Percentiles rank a stretch among this genome's conserved stretches.
These are phyloP conservation scores for Sturmia bella DNA, from an alignment of 2,888 invertebrate genomes.

Conservation along the genomic window DNA sequence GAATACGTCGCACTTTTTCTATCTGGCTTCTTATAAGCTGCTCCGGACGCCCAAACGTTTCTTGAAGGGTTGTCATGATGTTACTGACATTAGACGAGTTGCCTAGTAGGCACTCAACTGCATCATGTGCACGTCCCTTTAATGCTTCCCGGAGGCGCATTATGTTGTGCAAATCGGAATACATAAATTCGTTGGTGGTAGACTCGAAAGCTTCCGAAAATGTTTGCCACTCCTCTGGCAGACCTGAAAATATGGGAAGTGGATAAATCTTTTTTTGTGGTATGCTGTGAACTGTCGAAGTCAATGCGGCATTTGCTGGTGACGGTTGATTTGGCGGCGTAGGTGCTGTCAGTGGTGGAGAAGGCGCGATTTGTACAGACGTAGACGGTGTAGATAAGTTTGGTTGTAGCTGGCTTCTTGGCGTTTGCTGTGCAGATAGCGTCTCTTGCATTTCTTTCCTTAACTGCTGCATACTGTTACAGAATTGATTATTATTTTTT, in stretches of 20 bases:
- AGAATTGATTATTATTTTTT: too few relatives aligned
- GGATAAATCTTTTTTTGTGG: conserved; percentile 1
- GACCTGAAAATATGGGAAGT: background rate
- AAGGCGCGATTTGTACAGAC: too few relatives aligned
- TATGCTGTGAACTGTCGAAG: too few relatives aligned
- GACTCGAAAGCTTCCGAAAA: conserved; percentile 1
- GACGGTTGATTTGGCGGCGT: too few relatives aligned
- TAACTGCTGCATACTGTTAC: too few relatives aligned
- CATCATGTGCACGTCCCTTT: conserved; percentile 17
- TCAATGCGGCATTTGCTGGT: too few relatives aligned
- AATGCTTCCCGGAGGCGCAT: conserved; percentile 19
- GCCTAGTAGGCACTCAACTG: conserved; percentile 1
- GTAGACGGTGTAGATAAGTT: too few relatives aligned
- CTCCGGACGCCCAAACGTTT: conserved; percentile 25
- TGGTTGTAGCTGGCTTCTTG: too few relatives aligned
- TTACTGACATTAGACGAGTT: background rate
- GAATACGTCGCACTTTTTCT: background rate
- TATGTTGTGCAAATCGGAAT: conserved; percentile 20
- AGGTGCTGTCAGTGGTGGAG: too few relatives aligned
- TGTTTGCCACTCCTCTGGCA: conserved; percentile 25
- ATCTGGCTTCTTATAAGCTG: conserved; percentile 37
- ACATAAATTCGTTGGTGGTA: conserved; percentile 11
- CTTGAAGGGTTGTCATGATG: background rate
- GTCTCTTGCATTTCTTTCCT: too few relatives aligned
- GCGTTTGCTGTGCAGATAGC: too few relatives aligned